Conservation (phyloP, 1,140 invertebrate species). For the Megathymus violae region DNA sequence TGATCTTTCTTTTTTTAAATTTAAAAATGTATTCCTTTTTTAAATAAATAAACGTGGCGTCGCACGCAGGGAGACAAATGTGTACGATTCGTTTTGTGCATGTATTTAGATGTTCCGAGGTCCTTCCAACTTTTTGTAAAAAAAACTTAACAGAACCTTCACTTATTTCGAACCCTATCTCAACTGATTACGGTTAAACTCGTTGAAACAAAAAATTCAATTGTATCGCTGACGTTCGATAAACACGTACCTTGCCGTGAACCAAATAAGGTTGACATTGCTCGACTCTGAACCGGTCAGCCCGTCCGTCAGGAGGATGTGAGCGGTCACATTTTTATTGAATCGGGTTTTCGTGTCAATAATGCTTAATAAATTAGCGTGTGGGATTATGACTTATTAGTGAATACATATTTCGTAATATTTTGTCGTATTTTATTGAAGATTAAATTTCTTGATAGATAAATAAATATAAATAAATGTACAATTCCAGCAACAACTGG, state of each 20-base stretch:
- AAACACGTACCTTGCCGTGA: conserved; percentile 7
- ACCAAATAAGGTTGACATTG: conserved; percentile 3
- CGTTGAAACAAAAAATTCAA: conserved; percentile 19
- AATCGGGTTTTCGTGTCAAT: conserved; percentile 14
- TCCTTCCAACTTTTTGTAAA: conserved; percentile 35
- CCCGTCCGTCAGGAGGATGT: too few relatives aligned
- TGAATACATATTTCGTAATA: conserved; percentile 20
- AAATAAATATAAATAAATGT: neutral
- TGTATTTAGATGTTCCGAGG: conserved; percentile 62
- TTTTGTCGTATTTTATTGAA: conserved; percentile 31
- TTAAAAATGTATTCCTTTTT: conserved; percentile 59
- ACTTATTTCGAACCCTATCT: conserved; percentile 5
- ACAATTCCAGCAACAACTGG: too few relatives aligned
- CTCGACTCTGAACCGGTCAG: too few relatives aligned
- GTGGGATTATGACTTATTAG: conserved; percentile 30
- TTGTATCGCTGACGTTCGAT: neutral
- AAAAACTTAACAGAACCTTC: conserved; percentile 7
- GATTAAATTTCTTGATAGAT: conserved; percentile 10
- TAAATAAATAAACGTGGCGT: conserved; percentile 53
- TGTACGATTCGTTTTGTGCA: conserved; percentile 55
- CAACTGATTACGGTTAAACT: conserved; percentile 8
- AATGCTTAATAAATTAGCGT: conserved; percentile 28
- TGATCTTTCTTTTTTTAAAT: conserved; percentile 51
- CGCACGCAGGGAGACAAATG: conserved; percentile 67
- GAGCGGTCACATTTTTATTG: conserved; percentile 18